These are phyloP conservation scores for Tetranychus cinnabarinus DNA, from an alignment of 1,140 invertebrate genomes.

Conservation along the genomic window DNA sequence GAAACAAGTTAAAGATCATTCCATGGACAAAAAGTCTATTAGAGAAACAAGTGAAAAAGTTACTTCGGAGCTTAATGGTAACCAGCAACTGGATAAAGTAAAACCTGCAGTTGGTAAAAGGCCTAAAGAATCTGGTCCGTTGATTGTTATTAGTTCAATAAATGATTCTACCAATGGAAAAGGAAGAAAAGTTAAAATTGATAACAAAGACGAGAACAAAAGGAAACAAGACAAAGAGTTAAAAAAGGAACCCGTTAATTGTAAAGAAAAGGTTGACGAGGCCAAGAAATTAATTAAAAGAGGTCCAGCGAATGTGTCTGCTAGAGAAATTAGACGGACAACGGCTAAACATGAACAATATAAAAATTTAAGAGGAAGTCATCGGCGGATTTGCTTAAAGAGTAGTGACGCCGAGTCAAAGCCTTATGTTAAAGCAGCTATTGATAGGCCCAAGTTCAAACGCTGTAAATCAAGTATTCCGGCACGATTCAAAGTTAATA, in stretches of 20 bases:
- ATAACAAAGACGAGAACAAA: no score
- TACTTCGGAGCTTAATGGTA: no score
- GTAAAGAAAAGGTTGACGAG: neutral
- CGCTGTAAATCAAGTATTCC: conserved; percentile 1
- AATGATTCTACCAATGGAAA: no score
- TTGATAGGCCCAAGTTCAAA: conserved; percentile 2
- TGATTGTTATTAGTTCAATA: no score
- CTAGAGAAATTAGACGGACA: neutral
- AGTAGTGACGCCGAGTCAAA: neutral
- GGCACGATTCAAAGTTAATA: neutral
- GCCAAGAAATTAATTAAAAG: neutral
- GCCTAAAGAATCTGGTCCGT: no score
- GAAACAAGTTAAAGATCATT: no score
- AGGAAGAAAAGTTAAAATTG: no score
- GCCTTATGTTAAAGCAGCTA: neutral
- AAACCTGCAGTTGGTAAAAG: no score
- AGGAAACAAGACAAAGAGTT: neutral
- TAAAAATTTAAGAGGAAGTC: neutral
- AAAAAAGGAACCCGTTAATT: neutral
- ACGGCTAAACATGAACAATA: neutral
- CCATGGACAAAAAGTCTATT: no score
- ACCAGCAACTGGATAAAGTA: no score
- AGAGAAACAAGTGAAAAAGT: no score
- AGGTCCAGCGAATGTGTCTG: neutral
- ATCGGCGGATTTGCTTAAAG: neutral